Percentiles rank a stretch among this genome's conserved stretches.
Conservation (phyloP, 2,113 vertebrate genomes). For the Pedionomus torquatus region DNA sequence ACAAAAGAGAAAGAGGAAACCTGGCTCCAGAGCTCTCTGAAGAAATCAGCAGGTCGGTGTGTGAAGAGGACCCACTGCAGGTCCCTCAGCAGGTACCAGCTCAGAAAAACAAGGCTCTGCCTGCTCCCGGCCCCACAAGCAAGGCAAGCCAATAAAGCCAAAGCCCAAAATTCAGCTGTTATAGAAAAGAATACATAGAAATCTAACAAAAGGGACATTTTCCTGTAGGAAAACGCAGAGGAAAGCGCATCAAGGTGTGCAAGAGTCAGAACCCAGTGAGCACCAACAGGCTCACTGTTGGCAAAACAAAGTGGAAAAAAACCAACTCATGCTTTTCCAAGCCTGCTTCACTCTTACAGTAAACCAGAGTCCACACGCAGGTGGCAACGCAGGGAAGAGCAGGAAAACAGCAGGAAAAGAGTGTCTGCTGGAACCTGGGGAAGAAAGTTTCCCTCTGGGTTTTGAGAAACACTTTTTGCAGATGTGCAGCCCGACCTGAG, state of each 20-base stretch:
- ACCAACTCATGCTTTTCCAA: neutral
- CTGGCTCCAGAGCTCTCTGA: neutral
- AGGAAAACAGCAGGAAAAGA: neutral
- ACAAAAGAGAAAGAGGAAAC: neutral
- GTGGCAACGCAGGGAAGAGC: neutral
- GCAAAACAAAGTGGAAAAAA: no score
- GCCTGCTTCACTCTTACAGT: neutral
- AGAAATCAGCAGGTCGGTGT: fast-evolving
- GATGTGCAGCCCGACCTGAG: neutral
- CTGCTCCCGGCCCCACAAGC: neutral
- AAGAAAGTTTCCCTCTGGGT: neutral
- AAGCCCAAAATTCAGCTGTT: neutral
- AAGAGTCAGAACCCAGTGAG: neutral
- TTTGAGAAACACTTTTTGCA: neutral
- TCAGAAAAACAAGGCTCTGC: neutral
- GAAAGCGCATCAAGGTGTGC: neutral
- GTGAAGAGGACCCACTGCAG: neutral
- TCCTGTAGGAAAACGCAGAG: neutral
- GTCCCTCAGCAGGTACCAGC: neutral
- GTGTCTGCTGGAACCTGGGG: neutral
- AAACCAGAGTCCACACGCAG: neutral
- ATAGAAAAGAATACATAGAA: neutral
- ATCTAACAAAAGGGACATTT: neutral
- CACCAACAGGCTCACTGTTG: neutral
- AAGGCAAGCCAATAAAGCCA: neutral